Evolutionary conservation across 2,113 vertebrate genomes (phyloP).

Genomic region (Micronycteris hirsuta): DNA sequence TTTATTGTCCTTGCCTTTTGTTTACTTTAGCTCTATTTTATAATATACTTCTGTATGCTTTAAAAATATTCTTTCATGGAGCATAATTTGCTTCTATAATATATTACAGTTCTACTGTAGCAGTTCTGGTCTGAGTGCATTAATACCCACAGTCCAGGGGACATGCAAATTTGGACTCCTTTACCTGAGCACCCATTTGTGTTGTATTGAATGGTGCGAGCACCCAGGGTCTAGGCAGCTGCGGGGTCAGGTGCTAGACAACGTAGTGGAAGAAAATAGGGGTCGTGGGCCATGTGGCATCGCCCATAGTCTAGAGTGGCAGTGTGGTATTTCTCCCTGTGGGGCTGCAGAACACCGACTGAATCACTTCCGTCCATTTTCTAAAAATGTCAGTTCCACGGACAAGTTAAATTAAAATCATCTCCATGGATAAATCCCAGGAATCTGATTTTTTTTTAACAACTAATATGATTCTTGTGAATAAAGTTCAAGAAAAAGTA

Average conservation of each 20-base stretch:
- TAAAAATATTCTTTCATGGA: not conserved
- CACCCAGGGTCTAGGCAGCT: not conserved
- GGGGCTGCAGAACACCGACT: not conserved
- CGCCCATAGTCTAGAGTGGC: not conserved
- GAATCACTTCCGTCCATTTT: not conserved
- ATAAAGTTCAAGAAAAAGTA: not conserved
- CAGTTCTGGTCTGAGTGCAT: not conserved
- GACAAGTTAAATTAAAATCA: not conserved
- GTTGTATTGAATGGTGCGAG: not conserved
- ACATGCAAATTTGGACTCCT: not conserved
- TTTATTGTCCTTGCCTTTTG: not conserved
- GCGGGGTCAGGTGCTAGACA: too few species aligned
- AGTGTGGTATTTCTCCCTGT: not conserved
- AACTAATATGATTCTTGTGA: not conserved
- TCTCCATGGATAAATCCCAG: not conserved
- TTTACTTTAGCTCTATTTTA: not conserved
- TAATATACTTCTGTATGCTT: not conserved
- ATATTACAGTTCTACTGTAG: not conserved
- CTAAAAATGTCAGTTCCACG: not conserved
- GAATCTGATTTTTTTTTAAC: conserved; percentile 1
- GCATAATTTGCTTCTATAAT: not conserved
- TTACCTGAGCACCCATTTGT: not conserved
- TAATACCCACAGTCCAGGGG: not conserved
- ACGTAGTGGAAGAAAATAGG: not conserved
- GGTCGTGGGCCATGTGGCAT: not conserved